Percentiles rank a stretch among this genome's conserved stretches.
These are phyloP conservation scores for Bubalus kerabau DNA, from an alignment of 2,113 vertebrate genomes.

Conservation along the genomic window DNA sequence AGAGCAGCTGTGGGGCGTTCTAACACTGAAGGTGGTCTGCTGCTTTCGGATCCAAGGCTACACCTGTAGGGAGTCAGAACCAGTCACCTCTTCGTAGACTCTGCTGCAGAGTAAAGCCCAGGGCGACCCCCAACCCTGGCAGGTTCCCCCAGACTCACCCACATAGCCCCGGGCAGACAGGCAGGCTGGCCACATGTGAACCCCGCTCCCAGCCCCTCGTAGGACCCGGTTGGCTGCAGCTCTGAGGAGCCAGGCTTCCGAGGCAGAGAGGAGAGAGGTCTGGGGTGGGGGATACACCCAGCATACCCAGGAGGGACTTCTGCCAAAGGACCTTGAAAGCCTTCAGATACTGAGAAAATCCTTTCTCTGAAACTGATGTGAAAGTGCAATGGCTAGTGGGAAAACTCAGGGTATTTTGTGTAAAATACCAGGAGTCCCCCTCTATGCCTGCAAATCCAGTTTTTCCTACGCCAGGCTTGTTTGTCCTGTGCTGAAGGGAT, in stretches of 20 bases:
- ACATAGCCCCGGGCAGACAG: neutral
- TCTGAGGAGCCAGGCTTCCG: neutral
- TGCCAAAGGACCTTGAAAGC: neutral
- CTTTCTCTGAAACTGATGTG: neutral
- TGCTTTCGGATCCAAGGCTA: neutral
- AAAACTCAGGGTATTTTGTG: neutral
- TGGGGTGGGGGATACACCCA: neutral
- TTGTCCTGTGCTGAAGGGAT: neutral
- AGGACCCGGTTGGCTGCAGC: neutral
- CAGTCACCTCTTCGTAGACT: too few species aligned
- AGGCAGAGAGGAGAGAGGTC: neutral
- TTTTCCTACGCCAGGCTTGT: too few species aligned
- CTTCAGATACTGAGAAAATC: neutral
- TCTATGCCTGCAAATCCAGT: neutral
- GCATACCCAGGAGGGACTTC: too few species aligned
- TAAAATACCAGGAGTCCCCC: neutral
- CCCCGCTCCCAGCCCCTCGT: neutral
- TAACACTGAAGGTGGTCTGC: neutral
- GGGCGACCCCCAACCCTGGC: accelerated
- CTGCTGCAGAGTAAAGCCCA: neutral
- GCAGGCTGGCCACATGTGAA: neutral
- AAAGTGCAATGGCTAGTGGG: too few species aligned
- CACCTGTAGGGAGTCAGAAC: neutral
- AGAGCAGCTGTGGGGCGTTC: accelerated
- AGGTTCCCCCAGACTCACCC: neutral